phyloP scores from a whole-genome alignment of 2,113 vertebrate species.

The Monopterus albus region DNA sequence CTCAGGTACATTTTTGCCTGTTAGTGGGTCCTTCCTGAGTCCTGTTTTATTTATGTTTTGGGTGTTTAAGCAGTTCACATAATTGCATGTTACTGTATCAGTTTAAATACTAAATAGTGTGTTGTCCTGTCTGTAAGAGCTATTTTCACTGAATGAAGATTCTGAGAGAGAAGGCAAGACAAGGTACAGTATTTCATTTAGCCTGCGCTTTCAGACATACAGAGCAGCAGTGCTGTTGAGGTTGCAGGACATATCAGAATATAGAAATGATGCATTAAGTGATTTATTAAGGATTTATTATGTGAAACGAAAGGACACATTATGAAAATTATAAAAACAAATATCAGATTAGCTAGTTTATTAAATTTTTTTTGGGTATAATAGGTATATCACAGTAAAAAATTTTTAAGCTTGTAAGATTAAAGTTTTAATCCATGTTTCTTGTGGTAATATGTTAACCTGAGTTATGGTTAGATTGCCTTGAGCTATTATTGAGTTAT shows the following conservation, averaged over 20 bases:
- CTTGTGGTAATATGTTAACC: not conserved
- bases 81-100: no score
- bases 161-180: not conserved
- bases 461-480: not conserved
- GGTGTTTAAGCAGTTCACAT: no score
- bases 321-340: no score
- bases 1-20: no score
- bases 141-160: no score
- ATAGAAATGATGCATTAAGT: not conserved
- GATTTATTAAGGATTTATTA: not conserved
- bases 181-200: not conserved
- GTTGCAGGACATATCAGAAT: not conserved
- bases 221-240: not conserved
- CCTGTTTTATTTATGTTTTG: no score
- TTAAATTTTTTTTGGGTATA: not conserved
- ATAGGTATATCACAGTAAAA: not conserved
- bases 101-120: no score
- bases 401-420: not conserved
- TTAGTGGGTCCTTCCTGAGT: no score
- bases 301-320: not conserved
- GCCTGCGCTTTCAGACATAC: constrained; percentile 2
- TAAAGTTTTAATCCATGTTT: constrained; percentile 10
- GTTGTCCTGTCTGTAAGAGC: no score
- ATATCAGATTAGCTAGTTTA: not conserved
- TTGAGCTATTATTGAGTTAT: no score